Conservation (phyloP, 1,140 invertebrate species). For the Laodelphax striatellus region DNA sequence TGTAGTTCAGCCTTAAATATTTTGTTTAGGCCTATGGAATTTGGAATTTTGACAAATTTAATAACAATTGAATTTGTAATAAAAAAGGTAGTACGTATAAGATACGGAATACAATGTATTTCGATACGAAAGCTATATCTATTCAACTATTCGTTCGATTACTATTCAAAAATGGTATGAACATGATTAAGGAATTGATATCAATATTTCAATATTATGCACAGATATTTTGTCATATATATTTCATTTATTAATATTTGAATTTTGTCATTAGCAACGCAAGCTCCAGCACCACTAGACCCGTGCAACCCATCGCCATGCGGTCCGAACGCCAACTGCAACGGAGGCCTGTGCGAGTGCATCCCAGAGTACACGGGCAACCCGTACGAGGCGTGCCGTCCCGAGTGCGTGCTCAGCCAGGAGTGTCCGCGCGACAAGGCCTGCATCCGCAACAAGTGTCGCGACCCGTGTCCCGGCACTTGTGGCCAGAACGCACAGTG, state of each 20-base stretch:
- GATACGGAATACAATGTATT: no score
- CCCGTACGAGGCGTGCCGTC: slow-evolving; percentile 51
- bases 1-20: no score
- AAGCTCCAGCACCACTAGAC: slow-evolving; percentile 24
- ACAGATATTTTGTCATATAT: no score
- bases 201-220: no score
- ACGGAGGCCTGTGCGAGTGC: slow-evolving; percentile 43
- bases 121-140: no score
- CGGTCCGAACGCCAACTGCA: slow-evolving; percentile 53
- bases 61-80: no score
- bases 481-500: slow-evolving; percentile 61
- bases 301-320: slow-evolving; percentile 51
- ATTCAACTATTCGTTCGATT: no score
- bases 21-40: no score
- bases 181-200: no score
- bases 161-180: no score
- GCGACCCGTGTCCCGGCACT: slow-evolving; percentile 59
- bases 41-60: no score
- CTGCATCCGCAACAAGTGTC: slow-evolving; percentile 55
- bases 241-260: not conserved
- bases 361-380: slow-evolving; percentile 53
- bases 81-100: no score
- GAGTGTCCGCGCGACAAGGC: slow-evolving; percentile 54
- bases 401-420: slow-evolving; percentile 52
- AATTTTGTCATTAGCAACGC: slow-evolving; percentile 10